These are phyloP conservation scores for Nyctibius grandis DNA, from an alignment of 2,797 vertebrate species.

Conservation along the genomic window DNA sequence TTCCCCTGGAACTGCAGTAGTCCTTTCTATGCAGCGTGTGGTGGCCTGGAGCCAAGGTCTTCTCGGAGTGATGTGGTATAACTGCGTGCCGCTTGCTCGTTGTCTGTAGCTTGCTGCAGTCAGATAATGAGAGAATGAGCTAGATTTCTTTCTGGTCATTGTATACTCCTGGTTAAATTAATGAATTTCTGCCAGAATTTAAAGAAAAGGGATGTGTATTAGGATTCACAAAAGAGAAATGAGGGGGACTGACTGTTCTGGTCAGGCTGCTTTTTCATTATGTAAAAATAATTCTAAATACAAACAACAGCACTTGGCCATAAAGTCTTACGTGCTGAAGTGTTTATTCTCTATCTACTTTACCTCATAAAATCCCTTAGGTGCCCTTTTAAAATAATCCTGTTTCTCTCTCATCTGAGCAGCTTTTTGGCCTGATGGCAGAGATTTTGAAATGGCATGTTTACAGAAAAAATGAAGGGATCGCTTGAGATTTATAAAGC, in stretches of 20 bases:
- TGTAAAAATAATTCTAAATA: not conserved
- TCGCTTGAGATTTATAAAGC: conserved; percentile 3
- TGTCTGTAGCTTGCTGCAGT: not conserved
- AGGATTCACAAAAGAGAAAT: not conserved
- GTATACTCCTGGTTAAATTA: not conserved
- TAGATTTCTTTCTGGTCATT: not conserved
- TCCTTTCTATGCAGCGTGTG: not conserved
- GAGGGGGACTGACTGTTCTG: not conserved
- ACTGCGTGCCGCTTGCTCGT: not conserved
- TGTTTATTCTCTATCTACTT: not conserved
- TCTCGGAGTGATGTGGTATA: not conserved
- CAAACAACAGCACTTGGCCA: not conserved
- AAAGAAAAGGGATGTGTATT: not conserved
- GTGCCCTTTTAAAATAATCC: not conserved
- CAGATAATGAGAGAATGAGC: not conserved
- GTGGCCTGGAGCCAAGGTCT: not conserved
- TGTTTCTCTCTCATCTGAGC: not conserved
- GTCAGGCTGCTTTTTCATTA: not conserved
- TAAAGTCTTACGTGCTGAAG: not conserved
- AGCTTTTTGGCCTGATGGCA: not conserved
- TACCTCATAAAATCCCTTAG: not conserved
- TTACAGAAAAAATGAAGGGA: conserved; percentile 6
- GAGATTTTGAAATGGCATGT: not conserved
- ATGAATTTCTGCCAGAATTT: not conserved
- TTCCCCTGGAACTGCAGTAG: not conserved